Conservation (phyloP, 2,113 vertebrate species). For the Passer domesticus region DNA sequence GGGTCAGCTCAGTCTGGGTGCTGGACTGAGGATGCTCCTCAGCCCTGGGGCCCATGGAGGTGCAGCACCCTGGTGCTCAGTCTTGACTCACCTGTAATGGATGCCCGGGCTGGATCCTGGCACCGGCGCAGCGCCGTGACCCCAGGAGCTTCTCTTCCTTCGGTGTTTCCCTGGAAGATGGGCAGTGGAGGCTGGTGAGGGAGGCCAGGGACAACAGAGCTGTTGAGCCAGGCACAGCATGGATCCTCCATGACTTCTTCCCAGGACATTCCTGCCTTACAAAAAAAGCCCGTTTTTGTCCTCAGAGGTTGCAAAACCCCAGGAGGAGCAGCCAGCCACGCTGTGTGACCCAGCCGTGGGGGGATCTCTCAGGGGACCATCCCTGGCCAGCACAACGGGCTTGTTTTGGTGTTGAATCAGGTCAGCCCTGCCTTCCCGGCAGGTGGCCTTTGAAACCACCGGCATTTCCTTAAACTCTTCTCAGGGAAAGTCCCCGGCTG, state of each 20-base stretch:
- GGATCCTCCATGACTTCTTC: accelerated
- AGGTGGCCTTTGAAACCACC: not conserved
- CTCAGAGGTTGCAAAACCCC: not conserved
- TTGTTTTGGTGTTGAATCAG: accelerated
- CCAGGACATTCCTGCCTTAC: not conserved
- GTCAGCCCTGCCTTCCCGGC: not conserved
- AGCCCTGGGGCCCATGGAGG: too few relatives aligned
- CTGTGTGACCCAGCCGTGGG: accelerated
- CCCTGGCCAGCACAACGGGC: accelerated
- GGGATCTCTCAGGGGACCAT: accelerated
- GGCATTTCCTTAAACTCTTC: constrained; percentile 54
- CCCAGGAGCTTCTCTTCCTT: not conserved
- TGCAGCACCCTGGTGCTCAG: not conserved
- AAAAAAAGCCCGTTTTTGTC: not conserved
- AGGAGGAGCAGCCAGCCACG: not conserved
- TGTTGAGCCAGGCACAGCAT: accelerated
- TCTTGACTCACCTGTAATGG: not conserved
- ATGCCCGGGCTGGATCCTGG: not conserved
- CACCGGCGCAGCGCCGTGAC: accelerated
- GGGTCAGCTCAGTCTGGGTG: not conserved
- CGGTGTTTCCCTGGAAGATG: accelerated
- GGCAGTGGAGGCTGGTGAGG: not conserved
- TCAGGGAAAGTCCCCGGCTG: constrained; percentile 49
- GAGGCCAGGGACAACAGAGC: not conserved
- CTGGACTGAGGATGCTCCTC: not conserved